Base-by-base conservation (phyloP, 2,113 vertebrate species). In the Barnardius zonarius region DNA sequence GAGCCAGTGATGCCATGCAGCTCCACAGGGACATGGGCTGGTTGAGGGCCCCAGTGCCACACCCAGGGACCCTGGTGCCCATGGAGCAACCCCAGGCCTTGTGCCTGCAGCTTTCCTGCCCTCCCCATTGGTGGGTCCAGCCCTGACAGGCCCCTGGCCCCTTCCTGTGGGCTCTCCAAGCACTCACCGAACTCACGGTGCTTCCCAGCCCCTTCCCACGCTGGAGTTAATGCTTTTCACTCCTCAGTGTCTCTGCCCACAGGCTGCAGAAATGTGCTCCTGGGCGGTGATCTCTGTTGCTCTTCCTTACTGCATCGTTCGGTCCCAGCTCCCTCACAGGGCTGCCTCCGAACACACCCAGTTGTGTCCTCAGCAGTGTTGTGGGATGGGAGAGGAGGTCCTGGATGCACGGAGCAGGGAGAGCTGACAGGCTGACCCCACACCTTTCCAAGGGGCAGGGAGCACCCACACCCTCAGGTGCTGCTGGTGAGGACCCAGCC, bases 151-250 rank as follows among this genome's bases (percentile, higher is more conserved):
- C 6, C 24, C 14, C 22, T 1, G 0, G 11, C 33, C 15, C 35
- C 37, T 8, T 41, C 31, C 27, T 43, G 13, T 17, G 17, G 37
- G 31, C 35, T 35, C 35, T 43, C 39, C 48, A 48, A 41, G 46
- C 3, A 1, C 73, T 77, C n/a, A 25, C 6, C 0, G 1, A 33
- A 24, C 2, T 1, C 22, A 11, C 0, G 0, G 57, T 7, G 10
- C 23, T 51, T 76, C 69, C 55, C 11, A 6, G 1, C 5, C 18
- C 5, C 51, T 41, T 84, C 25, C 62, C 49, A 28, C 0, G 0
- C 39, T 13, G 3, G 61, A 72, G n/a, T 52, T 77, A 15, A 4
- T 5, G 2, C 43, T 93, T 83, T 59, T 54, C 63, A 13, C 76
- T 69, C 57, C 28, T 33, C 2, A 2, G 67, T 22, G 0, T 62